Evolutionary conservation across 2,113 vertebrate genomes (phyloP), one percentile per base, ranked within the genome.

Genomic region (Serinus canaria): DNA sequence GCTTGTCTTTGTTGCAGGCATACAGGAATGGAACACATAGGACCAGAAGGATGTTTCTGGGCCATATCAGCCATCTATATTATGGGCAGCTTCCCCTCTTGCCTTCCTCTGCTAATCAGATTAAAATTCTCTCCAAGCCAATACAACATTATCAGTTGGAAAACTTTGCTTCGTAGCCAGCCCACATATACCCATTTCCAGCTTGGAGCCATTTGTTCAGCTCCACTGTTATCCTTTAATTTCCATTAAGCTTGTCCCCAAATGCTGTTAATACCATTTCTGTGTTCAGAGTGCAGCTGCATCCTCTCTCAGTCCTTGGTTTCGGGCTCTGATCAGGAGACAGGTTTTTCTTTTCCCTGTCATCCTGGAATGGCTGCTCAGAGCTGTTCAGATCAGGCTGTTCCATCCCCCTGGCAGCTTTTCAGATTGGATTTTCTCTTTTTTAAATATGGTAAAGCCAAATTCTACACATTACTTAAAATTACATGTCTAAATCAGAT

Each of bases 161-260:
- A 92, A 94, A 72, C 55, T 87, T 46, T 31, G 27, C 63, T 66
- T 81, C 46, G 53, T 35, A 74, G 41, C 56, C 80, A 91, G 83
- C 50, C 53, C 69, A 35, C 56, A 49, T 15, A 22, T 11, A 43
- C 6, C 70, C 78, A 72, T 72, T 94, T 92, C 73, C 85, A 82
- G 69, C 84, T 64, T 63, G 62, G 66, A 87, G 81, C 56, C 62
- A 72, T 89, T 92, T 75, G 74, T 75, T 95, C 81, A 75, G 56
- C 59, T 89, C 69, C 55, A 72, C 2, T 33, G 44, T 46, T 81
- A 73, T 78, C 81, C 81, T 72, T 89, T 82, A 68, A 89, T 95
- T 92, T 82, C 92, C 77, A 94, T 89, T 93, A 90, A 27, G 70
- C 70, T n/a, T 47, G 37, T 83, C 58, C 66, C 75, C 86, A 87